These are phyloP conservation scores for Tetheella fluctuosa DNA, from an alignment of 2,888 invertebrate species.

Conservation along the genomic window DNA sequence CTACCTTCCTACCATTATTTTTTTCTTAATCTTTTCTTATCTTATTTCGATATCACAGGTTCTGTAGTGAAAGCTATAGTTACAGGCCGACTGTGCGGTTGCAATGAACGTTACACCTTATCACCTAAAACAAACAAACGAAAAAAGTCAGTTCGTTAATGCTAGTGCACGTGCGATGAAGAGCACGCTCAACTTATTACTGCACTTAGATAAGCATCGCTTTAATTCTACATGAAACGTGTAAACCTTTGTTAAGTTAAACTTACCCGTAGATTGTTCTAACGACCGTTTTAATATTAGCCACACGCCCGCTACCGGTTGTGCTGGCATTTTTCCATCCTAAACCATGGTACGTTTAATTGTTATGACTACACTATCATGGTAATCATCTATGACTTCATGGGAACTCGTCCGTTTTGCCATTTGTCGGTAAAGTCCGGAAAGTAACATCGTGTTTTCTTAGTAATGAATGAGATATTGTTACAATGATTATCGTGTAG, in stretches of 20 bases:
- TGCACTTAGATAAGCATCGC: slow-evolving; percentile 72
- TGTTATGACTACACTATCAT: slow-evolving; percentile 72
- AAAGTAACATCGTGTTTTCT: slow-evolving; percentile 65
- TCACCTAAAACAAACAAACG: slow-evolving; percentile 17
- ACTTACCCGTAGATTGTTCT: slow-evolving; percentile 47
- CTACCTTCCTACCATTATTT: no score
- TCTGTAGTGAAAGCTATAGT: slow-evolving; percentile 18
- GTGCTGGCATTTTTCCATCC: slow-evolving; percentile 55
- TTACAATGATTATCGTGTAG: slow-evolving; percentile 50
- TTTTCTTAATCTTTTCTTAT: no score
- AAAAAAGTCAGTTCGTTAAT: slow-evolving; percentile 61
- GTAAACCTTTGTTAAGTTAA: slow-evolving; percentile 68
- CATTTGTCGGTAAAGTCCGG: slow-evolving; percentile 70
- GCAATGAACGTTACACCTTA: not conserved
- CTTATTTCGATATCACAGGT: slow-evolving; percentile 28
- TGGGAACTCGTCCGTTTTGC: slow-evolving; percentile 73
- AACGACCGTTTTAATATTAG: slow-evolving; percentile 74
- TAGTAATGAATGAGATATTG: slow-evolving; percentile 71
- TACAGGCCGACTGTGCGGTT: slow-evolving; percentile 10
- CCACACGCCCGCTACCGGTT: slow-evolving; percentile 80
- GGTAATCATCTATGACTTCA: slow-evolving; percentile 75
- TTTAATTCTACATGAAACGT: slow-evolving; percentile 78
- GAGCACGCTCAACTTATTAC: slow-evolving; percentile 66
- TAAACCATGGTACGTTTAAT: slow-evolving; percentile 71
- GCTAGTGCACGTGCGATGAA: slow-evolving; percentile 76